Percentiles rank a stretch among this genome's conserved stretches.
These are phyloP conservation scores for Dryobotodes eremita DNA, from an alignment of 2,888 invertebrate species.

Conservation along the genomic window DNA sequence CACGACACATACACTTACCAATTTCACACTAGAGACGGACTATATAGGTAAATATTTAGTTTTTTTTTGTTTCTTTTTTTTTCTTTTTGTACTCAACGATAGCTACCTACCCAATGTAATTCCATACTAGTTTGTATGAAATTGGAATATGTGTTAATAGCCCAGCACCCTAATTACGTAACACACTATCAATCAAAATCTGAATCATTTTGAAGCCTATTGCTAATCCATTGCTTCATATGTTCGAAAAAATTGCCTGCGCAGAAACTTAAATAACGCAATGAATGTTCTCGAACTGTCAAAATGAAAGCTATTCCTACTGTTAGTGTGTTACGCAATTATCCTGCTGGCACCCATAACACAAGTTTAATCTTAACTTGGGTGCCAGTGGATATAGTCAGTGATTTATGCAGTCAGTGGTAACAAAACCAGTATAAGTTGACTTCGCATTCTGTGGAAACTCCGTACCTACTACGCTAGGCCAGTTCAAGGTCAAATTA, in stretches of 20 bases:
- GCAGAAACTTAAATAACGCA: too few relatives aligned
- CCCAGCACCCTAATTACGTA: too few relatives aligned
- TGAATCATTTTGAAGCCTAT: too few relatives aligned
- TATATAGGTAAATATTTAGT: background rate
- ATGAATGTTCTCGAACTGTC: too few relatives aligned
- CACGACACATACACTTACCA: background rate
- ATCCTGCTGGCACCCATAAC: too few relatives aligned
- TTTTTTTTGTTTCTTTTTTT: background rate
- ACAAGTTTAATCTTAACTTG: background rate
- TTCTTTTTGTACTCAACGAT: background rate
- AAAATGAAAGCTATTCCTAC: too few relatives aligned
- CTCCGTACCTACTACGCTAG: background rate
- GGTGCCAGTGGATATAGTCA: background rate
- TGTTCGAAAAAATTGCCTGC: too few relatives aligned
- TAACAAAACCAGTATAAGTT: background rate
- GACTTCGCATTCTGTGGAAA: background rate
- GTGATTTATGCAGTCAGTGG: background rate
- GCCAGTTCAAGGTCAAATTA: too few relatives aligned
- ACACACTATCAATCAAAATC: too few relatives aligned
- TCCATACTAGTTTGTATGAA: background rate
- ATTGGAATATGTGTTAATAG: too few relatives aligned
- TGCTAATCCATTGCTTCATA: too few relatives aligned
- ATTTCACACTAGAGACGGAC: background rate
- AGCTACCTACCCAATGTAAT: background rate
- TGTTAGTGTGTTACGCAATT: too few relatives aligned